Conservation (phyloP, 1,140 invertebrate species). For the Teleopsis dalmanni region DNA sequence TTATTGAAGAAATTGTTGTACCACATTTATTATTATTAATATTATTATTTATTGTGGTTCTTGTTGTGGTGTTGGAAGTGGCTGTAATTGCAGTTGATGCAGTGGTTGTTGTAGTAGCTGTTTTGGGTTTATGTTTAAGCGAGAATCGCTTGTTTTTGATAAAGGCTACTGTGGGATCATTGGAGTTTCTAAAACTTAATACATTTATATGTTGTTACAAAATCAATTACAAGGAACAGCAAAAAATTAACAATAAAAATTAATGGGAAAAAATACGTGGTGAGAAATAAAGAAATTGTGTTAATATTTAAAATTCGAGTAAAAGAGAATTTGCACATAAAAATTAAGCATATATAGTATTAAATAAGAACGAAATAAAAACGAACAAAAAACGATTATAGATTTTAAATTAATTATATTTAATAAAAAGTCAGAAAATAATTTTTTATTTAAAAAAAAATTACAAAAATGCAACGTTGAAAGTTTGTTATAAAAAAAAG, state of each 20-base stretch:
- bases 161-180: conserved; percentile 40
- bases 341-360: no score
- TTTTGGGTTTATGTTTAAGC: conserved; percentile 29
- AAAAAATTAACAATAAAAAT: not conserved
- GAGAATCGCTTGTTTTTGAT: conserved; percentile 42
- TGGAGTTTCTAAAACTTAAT: conserved; percentile 28
- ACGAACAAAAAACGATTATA: not conserved
- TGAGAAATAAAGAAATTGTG: not conserved
- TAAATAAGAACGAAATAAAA: no score
- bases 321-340: no score
- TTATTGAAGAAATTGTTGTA: conserved; percentile 8
- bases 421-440: no score
- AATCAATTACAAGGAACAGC: not conserved
- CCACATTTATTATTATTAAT: conserved; percentile 3
- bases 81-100: conserved; percentile 20
- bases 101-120: conserved; percentile 20
- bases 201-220: no score
- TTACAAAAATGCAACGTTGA: no score
- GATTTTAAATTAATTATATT: no score
- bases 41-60: conserved; percentile 1
- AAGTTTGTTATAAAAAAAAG: no score
- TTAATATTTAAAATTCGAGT: no score
- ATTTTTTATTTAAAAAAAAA: no score
- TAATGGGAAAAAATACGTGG: not conserved
- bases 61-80: not conserved